Evolutionary conservation across 1,140 invertebrate genomes (phyloP).

Genomic region (Musca vetustissima): DNA sequence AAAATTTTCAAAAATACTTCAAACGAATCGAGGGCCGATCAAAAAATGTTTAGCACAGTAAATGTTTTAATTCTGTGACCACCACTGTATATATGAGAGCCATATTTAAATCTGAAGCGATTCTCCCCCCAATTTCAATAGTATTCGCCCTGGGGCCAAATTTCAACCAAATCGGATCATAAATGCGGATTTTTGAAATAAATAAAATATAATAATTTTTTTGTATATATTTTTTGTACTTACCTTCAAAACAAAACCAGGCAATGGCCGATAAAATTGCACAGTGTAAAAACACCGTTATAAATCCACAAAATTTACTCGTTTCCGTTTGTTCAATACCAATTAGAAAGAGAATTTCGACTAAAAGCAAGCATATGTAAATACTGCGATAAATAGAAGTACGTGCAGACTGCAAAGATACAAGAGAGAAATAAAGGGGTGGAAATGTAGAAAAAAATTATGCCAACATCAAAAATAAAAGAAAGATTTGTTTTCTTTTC

Average conservation of each 20-base stretch:
- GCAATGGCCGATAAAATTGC: constrained; percentile 93
- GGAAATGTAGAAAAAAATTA: constrained; percentile 7
- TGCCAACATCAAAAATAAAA: constrained; percentile 1
- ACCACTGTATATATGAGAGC: too few species aligned
- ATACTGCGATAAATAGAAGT: constrained; percentile 95
- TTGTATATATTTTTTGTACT: constrained; percentile 27
- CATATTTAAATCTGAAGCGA: too few species aligned
- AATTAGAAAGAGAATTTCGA: constrained; percentile 88
- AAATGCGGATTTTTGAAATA: too few species aligned
- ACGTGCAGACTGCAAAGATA: constrained; percentile 77
- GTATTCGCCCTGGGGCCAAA: too few species aligned
- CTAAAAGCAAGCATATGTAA: constrained; percentile 86
- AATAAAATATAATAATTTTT: too few species aligned
- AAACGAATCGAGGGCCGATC: too few species aligned
- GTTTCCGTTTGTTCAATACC: constrained; percentile 88
- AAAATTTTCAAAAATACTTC: too few species aligned
- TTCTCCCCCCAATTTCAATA: too few species aligned
- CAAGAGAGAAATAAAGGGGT: constrained; percentile 24
- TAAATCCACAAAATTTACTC: constrained; percentile 82
- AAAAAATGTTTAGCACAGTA: too few species aligned
- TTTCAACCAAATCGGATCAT: too few species aligned
- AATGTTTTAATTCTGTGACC: too few species aligned
- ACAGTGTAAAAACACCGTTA: constrained; percentile 90
- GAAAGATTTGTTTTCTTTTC: too few species aligned
- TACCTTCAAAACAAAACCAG: constrained; percentile 97